Evolutionary conservation across 2,888 invertebrate genomes (phyloP), one percentile per base, ranked within the genome.

Genomic region (Agrilus cyanescens): DNA sequence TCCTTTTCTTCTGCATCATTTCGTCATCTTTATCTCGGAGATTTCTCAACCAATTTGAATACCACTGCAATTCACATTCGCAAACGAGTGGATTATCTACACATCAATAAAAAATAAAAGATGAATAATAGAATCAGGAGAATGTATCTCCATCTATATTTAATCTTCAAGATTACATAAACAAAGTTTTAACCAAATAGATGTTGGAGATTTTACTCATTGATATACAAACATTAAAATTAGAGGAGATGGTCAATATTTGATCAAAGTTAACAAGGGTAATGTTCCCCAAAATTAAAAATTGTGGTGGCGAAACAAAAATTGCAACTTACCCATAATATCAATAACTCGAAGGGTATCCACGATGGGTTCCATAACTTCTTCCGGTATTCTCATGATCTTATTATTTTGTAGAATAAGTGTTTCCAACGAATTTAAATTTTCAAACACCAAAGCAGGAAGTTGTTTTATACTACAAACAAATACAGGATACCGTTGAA

Each of bases 331-430:
- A 89, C 91, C 90, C 75, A 86, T 89, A 50, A 91, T 82, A 66
- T 91, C 91, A 51, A 91, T 81, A 46, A 87, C 83, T 53, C 84
- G 75, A 10, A 91, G 71, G 0, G 89, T 90, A 62, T 91, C 90
- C 54, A 89, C 75, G 46, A 91, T 79, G 12, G 85, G 86, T 60
- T 89, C 88, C 78, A 88, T 89, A 38, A 89, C 83, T 60, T 90
- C 90, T 59, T 88, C 87, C 0, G 85, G 78, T 52, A 91, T 81
- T 52, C 84, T 82, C 51, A 75, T 76, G 50, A 93, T 68, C 63
- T 87, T 87, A 68, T 91, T 91, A 63, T 90, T 90, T 64, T 90
- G 87, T 44, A 93, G 71, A 62, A 84, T 89, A 37, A 93, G 65
- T 8, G 85, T 87, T 71, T 91, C 90, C 67, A 93, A 67, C 2